Conservation (phyloP, 1,140 invertebrate species). For the Brachionus koreanus region DNA sequence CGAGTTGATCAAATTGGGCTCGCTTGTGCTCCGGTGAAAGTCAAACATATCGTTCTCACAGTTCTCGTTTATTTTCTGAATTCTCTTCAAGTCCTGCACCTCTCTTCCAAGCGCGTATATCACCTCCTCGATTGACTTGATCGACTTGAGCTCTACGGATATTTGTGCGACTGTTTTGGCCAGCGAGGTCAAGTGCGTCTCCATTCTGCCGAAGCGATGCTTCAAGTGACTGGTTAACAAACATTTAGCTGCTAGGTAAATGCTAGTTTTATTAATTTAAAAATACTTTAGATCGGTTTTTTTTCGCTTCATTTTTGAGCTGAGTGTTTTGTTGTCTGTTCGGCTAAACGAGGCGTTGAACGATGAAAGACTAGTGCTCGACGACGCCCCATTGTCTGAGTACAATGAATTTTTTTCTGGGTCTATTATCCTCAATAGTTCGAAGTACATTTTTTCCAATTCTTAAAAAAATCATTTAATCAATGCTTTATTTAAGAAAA, state of each 20-base stretch:
- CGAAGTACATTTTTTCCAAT: slow-evolving; percentile 44
- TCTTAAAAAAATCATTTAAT: not conserved
- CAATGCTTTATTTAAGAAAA: not conserved
- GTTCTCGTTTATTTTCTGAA: slow-evolving; percentile 51
- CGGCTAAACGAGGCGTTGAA: not conserved
- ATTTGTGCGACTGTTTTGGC: slow-evolving; percentile 85
- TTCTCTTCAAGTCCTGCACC: slow-evolving; percentile 70
- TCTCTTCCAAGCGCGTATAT: slow-evolving; percentile 81
- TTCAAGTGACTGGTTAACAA: slow-evolving; percentile 68
- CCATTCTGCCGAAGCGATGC: slow-evolving; percentile 79
- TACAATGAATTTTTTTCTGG: slow-evolving; percentile 10
- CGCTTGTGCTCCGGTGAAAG: slow-evolving; percentile 45
- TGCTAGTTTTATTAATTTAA: too few species aligned
- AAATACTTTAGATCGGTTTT: not conserved
- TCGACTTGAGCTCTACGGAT: slow-evolving; percentile 82
- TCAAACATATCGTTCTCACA: not conserved
- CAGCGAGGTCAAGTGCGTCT: slow-evolving; percentile 84
- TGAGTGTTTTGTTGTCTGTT: not conserved
- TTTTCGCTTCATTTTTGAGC: not conserved
- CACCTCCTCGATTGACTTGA: slow-evolving; percentile 71
- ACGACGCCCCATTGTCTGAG: not conserved
- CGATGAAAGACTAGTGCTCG: slow-evolving; percentile 29
- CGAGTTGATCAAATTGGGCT: slow-evolving; percentile 15
- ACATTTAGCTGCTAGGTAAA: too few species aligned
- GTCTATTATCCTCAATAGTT: slow-evolving; percentile 26